Percentiles rank a stretch among this genome's conserved stretches.
These are phyloP conservation scores for Drosophila orena DNA, from an alignment of 1,140 invertebrate genomes.

Conservation along the genomic window DNA sequence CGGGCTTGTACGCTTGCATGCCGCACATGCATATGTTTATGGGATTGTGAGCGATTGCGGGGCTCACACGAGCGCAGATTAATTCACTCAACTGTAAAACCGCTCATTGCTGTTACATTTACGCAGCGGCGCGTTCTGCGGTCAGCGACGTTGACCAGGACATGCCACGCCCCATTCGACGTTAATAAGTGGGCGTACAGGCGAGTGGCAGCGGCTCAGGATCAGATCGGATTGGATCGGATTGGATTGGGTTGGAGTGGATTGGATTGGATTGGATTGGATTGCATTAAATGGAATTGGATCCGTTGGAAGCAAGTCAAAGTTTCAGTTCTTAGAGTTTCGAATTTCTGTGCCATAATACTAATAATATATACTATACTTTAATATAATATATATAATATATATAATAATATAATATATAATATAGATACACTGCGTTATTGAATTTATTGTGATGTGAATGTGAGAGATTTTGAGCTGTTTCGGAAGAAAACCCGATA, in stretches of 20 bases:
- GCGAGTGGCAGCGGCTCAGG: background rate
- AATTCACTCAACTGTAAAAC: conserved; percentile 74
- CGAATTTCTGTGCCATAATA: too few species aligned
- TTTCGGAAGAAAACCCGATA: too few species aligned
- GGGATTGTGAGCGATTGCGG: conserved; percentile 11
- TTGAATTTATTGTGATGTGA: too few species aligned
- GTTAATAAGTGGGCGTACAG: conserved; percentile 3
- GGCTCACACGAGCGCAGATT: conserved; percentile 37
- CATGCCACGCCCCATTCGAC: conserved; percentile 35
- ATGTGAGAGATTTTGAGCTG: too few species aligned
- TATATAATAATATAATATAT: too few species aligned
- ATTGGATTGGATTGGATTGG: background rate
- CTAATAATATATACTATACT: too few species aligned
- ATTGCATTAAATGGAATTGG: background rate
- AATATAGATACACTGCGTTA: too few species aligned
- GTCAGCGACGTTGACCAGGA: conserved; percentile 44
- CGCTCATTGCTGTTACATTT: conserved; percentile 74
- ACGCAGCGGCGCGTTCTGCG: conserved; percentile 66
- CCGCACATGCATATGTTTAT: conserved; percentile 35
- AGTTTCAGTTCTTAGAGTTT: too few species aligned
- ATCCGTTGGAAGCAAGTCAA: too few species aligned
- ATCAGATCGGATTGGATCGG: background rate
- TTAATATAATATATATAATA: too few species aligned
- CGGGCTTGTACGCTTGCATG: background rate
- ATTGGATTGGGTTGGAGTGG: background rate